A percentile compares a stretch with the other conserved stretches of the same genome.
Conservation (phyloP, 2,888 invertebrate species). For the Drosophila lutescens region DNA sequence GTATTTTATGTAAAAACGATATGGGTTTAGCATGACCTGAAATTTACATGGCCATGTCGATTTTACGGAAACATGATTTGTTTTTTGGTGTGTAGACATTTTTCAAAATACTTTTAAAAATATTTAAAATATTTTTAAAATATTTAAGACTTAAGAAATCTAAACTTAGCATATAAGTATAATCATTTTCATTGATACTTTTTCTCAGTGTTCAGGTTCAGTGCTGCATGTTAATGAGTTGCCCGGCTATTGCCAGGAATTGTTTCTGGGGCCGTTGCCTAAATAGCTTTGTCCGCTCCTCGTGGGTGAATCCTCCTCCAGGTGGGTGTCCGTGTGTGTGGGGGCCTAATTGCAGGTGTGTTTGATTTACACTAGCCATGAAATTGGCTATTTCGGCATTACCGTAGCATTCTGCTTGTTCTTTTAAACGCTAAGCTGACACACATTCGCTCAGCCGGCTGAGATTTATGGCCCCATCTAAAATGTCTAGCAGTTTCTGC, state of each 20-base stretch:
- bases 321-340: conserved; percentile 20
- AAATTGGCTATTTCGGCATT: conserved; percentile 75
- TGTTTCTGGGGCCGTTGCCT: conserved; percentile 54
- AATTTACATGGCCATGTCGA: too few relatives aligned
- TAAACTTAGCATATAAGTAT: too few relatives aligned
- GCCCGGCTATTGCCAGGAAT: conserved; percentile 67
- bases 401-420: conserved; percentile 56
- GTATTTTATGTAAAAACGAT: too few relatives aligned
- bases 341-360: conserved; percentile 72
- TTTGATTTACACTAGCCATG: conserved; percentile 76
- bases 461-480: conserved; percentile 70
- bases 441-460: conserved; percentile 53
- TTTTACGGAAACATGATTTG: too few relatives aligned
- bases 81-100: too few relatives aligned
- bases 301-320: conserved; percentile 2
- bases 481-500: conserved; percentile 38
- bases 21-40: too few relatives aligned
- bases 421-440: conserved; percentile 61
- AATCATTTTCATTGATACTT: neutral
- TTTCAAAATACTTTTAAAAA: too few relatives aligned
- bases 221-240: conserved; percentile 74
- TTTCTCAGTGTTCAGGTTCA: conserved; percentile 20
- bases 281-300: conserved; percentile 43
- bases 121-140: too few relatives aligned
- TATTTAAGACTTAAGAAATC: too few relatives aligned